Conservation (phyloP, 2,113 vertebrate species). For the Cranoglanis bouderius region DNA sequence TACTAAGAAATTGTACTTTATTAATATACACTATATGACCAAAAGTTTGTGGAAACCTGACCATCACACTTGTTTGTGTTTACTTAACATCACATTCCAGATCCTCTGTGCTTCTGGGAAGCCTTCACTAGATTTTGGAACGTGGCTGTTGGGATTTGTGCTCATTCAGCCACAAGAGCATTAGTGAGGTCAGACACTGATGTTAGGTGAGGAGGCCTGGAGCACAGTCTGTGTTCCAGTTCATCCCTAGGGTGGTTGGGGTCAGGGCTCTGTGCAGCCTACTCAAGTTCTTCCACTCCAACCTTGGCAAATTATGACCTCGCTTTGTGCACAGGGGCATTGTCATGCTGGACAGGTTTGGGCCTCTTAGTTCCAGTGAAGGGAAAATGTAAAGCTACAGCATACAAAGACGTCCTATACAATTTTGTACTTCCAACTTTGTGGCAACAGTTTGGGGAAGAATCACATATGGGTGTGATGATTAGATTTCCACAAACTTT, state of each 20-base stretch:
- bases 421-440: neutral
- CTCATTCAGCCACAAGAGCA: neutral
- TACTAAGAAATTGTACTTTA: neutral
- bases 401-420: neutral
- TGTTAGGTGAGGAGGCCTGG: neutral
- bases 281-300: neutral
- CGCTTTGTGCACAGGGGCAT: neutral
- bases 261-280: neutral
- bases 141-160: neutral
- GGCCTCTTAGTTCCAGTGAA: neutral
- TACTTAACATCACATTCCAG: neutral
- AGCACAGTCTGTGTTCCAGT: neutral
- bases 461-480: neutral
- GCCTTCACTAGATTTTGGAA: neutral
- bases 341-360: neutral
- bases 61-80: neutral
- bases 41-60: neutral
- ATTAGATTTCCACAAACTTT: neutral
- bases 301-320: neutral
- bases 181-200: neutral
- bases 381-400: neutral
- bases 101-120: neutral
- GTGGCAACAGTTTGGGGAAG: neutral
- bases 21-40: neutral
- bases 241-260: neutral